phyloP scores from a whole-genome alignment of 2,797 vertebrate species.

The Tangara arthus region DNA sequence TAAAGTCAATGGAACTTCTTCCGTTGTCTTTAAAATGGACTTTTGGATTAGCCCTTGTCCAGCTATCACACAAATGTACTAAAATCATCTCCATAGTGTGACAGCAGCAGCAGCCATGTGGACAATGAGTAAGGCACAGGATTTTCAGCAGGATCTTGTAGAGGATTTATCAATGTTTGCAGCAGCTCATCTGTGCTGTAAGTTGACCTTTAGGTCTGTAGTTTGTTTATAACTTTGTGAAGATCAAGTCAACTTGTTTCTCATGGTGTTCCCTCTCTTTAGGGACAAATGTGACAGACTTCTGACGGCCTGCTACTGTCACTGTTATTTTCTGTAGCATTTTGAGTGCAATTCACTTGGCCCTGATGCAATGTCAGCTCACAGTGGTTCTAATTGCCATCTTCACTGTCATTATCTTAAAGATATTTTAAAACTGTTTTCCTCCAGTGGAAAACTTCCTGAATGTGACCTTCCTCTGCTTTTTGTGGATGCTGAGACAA shows the following conservation, averaged over 20 bases:
- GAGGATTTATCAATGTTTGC: not conserved
- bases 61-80: not conserved
- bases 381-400: not conserved
- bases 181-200: not conserved
- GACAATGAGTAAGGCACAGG: not conserved
- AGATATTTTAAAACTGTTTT: not conserved
- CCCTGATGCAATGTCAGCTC: not conserved
- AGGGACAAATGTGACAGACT: not conserved
- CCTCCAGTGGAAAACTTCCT: not conserved
- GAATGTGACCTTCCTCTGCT: not conserved
- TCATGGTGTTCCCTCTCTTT: not conserved
- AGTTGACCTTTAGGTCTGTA: not conserved
- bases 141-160: not conserved
- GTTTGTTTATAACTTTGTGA: not conserved
- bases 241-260: not conserved
- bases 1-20: not conserved
- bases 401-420: not conserved
- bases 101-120: not conserved
- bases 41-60: not conserved
- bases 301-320: not conserved
- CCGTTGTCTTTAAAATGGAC: not conserved
- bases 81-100: not conserved
- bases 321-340: not conserved
- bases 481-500: not conserved
- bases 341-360: not conserved